phyloP scores from a whole-genome alignment of 2,888 invertebrate genomes.

The Aricia artaxerxes region DNA sequence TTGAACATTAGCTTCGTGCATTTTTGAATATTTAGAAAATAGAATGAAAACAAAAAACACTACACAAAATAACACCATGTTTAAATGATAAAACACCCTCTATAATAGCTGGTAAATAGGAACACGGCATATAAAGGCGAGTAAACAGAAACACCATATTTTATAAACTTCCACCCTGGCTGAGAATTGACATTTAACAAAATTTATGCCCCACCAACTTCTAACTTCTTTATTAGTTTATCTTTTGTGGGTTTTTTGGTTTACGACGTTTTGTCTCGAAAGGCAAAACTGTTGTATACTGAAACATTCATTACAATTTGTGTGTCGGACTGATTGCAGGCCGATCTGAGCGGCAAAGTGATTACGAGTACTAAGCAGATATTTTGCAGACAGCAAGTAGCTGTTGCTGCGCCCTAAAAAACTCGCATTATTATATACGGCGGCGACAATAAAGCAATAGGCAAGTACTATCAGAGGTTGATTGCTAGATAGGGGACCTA shows the following conservation, averaged over 20 bases:
- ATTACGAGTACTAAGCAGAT: not conserved
- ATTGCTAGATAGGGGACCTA: too few relatives aligned
- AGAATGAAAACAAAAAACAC: not conserved
- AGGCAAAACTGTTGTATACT: not conserved
- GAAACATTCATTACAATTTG: not conserved
- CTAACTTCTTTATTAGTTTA: slow-evolving; percentile 14
- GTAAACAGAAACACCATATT: slow-evolving; percentile 4
- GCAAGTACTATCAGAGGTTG: too few relatives aligned
- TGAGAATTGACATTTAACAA: slow-evolving; percentile 26
- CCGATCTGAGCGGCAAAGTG: not conserved
- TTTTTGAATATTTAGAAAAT: too few relatives aligned
- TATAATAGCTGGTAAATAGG: slow-evolving; percentile 17
- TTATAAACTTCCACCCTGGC: slow-evolving; percentile 12
- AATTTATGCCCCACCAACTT: slow-evolving; percentile 10
- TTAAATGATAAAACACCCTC: not conserved
- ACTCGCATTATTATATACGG: too few relatives aligned
- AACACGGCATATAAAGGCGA: slow-evolving; percentile 28
- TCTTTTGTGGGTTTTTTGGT: slow-evolving; percentile 14
- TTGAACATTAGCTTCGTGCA: too few relatives aligned
- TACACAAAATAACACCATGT: not conserved
- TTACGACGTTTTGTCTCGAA: slow-evolving; percentile 1
- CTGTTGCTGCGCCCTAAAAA: too few relatives aligned
- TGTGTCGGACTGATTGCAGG: not conserved
- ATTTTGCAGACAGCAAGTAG: too few relatives aligned
- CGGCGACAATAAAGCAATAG: too few relatives aligned